phyloP scores from a whole-genome alignment of 2,888 invertebrate genomes.

The Nomada fabriciana region DNA sequence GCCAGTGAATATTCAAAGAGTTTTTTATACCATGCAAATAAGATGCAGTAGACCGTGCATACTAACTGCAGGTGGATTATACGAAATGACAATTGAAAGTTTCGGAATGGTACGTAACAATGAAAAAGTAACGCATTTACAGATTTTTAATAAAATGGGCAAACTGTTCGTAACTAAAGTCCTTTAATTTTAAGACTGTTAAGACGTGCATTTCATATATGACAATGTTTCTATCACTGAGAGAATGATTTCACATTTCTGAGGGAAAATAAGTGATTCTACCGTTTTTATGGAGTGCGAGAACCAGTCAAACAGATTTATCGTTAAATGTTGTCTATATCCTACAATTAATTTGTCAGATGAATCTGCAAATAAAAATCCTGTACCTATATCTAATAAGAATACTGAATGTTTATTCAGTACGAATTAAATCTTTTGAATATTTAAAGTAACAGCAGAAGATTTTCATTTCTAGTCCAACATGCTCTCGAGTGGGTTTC shows the following conservation, averaged over 20 bases:
- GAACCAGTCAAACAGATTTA: too few species aligned
- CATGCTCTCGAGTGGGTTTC: too few species aligned
- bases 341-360: too few species aligned
- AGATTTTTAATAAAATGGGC: not conserved
- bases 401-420: too few species aligned
- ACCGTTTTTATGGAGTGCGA: too few species aligned
- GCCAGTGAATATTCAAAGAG: conserved; percentile 36
- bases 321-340: too few species aligned
- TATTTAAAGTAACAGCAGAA: too few species aligned
- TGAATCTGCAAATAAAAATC: too few species aligned
- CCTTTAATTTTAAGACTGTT: conserved; percentile 30
- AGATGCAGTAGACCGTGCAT: conserved; percentile 3
- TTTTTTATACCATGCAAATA: conserved; percentile 34
- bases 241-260: not conserved
- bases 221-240: conserved; percentile 48
- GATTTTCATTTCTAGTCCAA: too few species aligned
- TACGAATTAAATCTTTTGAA: too few species aligned
- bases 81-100: conserved; percentile 37
- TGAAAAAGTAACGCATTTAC: not conserved
- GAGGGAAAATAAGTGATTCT: too few species aligned
- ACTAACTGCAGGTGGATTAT: conserved; percentile 49
- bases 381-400: too few species aligned
- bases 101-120: conserved; percentile 22
- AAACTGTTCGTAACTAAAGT: not conserved
- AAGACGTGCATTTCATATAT: conserved; percentile 57